phyloP scores from a whole-genome alignment of 2,797 vertebrate genomes.

The Dermochelys coriacea region DNA sequence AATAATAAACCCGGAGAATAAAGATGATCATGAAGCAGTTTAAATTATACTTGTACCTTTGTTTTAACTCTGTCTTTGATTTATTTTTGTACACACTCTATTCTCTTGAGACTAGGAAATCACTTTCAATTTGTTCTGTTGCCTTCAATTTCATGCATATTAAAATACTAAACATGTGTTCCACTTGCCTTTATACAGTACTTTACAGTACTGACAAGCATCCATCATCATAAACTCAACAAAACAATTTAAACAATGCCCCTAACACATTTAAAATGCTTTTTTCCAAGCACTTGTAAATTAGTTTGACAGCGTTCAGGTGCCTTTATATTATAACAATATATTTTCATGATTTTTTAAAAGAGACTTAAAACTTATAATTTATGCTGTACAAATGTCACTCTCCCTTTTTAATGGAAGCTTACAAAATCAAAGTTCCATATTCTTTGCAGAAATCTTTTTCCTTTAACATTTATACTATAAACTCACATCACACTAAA shows the following conservation, averaged over 20 bases:
- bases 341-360: background rate
- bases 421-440: background rate
- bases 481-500: background rate
- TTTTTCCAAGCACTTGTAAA: background rate
- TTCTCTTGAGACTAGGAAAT: background rate
- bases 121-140: background rate
- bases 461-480: background rate
- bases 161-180: background rate
- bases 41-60: background rate
- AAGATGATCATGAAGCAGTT: background rate
- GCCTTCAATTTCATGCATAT: background rate
- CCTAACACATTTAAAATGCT: background rate
- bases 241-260: fast-evolving
- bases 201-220: background rate
- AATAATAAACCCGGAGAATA: background rate
- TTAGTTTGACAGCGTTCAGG: background rate
- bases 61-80: background rate
- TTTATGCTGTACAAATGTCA: background rate
- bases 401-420: background rate
- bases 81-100: background rate
- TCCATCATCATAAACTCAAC: background rate
- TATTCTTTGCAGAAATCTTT: background rate
- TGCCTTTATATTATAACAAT: background rate
- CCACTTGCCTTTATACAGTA: background rate
- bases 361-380: background rate